A percentile compares a stretch with the other conserved stretches of the same genome.
Conservation (phyloP, 2,888 invertebrate genomes). For the Stictocephala bisonia region DNA sequence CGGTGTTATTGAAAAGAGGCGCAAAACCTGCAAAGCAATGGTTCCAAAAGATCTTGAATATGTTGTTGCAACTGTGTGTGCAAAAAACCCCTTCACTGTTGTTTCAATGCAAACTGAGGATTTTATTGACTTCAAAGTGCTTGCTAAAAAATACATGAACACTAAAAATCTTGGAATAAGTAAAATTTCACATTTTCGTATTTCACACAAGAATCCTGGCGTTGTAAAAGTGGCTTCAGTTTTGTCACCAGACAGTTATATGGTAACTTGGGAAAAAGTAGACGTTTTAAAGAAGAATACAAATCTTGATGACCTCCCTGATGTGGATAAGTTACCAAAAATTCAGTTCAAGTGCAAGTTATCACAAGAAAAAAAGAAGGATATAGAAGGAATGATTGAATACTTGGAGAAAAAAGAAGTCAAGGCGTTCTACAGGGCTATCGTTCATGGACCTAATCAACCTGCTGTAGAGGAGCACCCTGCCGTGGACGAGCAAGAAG, state of each 20-base stretch:
- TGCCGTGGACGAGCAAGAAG: slow-evolving; percentile 2
- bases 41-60: slow-evolving; percentile 44
- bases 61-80: slow-evolving; percentile 32
- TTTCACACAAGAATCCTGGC: slow-evolving; percentile 39
- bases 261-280: slow-evolving; percentile 31
- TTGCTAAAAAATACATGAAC: slow-evolving; percentile 42
- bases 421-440: slow-evolving; percentile 38
- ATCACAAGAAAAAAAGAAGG: slow-evolving; percentile 41
- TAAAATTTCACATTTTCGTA: slow-evolving; percentile 35
- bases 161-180: slow-evolving; percentile 40
- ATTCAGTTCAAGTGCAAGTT: slow-evolving; percentile 38
- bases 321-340: slow-evolving; percentile 36
- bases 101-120: slow-evolving; percentile 42
- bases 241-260: slow-evolving; percentile 21
- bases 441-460: slow-evolving; percentile 10
- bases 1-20: slow-evolving; percentile 49
- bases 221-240: slow-evolving; percentile 43
- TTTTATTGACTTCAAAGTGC: slow-evolving; percentile 42
- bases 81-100: slow-evolving; percentile 37
- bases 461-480: slow-evolving; percentile 24
- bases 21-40: slow-evolving; percentile 45
- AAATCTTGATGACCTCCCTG: slow-evolving; percentile 40
- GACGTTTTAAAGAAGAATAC: slow-evolving; percentile 46
- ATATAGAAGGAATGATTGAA: slow-evolving; percentile 39
- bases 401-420: slow-evolving; percentile 42